Evolutionary conservation across 35 echinoderm and acorn worm genomes (phyloP).

Genomic region (Holothuria glaberrima): DNA sequence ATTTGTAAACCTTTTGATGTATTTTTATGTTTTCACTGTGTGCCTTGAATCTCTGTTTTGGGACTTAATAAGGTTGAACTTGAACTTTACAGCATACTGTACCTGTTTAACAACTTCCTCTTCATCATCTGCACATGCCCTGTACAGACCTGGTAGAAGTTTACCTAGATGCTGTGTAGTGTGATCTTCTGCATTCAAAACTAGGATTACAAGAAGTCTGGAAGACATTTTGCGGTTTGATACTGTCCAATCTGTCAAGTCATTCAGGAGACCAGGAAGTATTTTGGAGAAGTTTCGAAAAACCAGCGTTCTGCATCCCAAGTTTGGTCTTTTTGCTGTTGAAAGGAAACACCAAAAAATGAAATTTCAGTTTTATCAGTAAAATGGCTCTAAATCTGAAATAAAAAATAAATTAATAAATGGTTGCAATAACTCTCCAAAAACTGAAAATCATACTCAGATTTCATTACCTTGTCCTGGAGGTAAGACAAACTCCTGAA

Average conservation of each 20-base stretch:
- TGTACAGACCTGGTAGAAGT: conserved; percentile 89
- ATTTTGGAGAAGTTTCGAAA: conserved; percentile 94
- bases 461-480: conserved; percentile 73
- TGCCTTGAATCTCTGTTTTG: too few species aligned
- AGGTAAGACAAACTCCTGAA: conserved; percentile 33
- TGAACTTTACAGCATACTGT: too few species aligned
- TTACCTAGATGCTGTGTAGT: conserved; percentile 91
- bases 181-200: conserved; percentile 93
- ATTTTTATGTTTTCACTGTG: too few species aligned
- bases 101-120: conserved; percentile 77
- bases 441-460: neutral
- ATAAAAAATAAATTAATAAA: neutral
- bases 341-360: neutral
- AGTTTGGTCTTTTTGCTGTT: conserved; percentile 67
- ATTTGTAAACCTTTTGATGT: too few species aligned
- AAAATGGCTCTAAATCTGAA: neutral
- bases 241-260: conserved; percentile 87
- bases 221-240: conserved; percentile 91
- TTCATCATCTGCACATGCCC: conserved; percentile 90
- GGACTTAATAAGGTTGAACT: too few species aligned
- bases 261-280: conserved; percentile 87
- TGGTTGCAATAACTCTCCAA: neutral
- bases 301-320: conserved; percentile 94
- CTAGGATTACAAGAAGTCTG: conserved; percentile 74
- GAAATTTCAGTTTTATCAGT: neutral